Evolutionary conservation across 92 coral and sea anemone species (phyloP), one percentile per base, ranked within the genome.

Genomic region (Actinernus sp.): DNA sequence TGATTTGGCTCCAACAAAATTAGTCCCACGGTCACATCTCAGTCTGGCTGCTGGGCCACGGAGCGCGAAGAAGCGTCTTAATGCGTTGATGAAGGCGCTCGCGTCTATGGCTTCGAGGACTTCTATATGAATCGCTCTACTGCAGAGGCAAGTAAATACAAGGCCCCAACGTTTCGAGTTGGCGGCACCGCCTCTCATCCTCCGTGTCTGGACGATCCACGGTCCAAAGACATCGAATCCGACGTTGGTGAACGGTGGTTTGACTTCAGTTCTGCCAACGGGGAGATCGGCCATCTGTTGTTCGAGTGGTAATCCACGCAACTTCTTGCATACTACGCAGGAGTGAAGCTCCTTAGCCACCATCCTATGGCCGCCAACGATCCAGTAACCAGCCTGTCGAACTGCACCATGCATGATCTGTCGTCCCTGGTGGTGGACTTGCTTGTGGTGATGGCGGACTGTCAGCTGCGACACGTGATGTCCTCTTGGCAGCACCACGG

Each of bases 201-300:
- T n/a, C n/a, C 49, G 3, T 3, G 49, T 43, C 3, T 13, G 49
- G 14, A 43, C 14, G 4, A 12, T 3, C 62, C 62, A 55, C 1
- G 62, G 62, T 2, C 62, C 62, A 26, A 55, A 55, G 14, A 22
- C 2, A 12, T 55, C 62, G 1, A 55, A 1, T 20, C 34, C 62
- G 62, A 22, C 33, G 37, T 55, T 22, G 21, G 62, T 55, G 38
- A 55, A 55, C 17, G 62, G 62, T 22, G 62, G 62, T 1, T 1
- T 38, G 1, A 3, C 43, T 12, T 55, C 62, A 4, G 14, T 22
- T 55, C 62, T 22, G 3, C 11, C 33, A 2, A 1, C n/a, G 3
- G 62, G 62, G 33, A 55, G 62, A 20, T 55, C 62, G 1, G 62
- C 62, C 62, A 55, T 55, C 1, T 12, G 33, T n/a, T 55, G 34